Percentiles rank a stretch among this genome's conserved stretches.
phyloP scores from a whole-genome alignment of 2,797 vertebrate species.

The Calcarius lapponicus region DNA sequence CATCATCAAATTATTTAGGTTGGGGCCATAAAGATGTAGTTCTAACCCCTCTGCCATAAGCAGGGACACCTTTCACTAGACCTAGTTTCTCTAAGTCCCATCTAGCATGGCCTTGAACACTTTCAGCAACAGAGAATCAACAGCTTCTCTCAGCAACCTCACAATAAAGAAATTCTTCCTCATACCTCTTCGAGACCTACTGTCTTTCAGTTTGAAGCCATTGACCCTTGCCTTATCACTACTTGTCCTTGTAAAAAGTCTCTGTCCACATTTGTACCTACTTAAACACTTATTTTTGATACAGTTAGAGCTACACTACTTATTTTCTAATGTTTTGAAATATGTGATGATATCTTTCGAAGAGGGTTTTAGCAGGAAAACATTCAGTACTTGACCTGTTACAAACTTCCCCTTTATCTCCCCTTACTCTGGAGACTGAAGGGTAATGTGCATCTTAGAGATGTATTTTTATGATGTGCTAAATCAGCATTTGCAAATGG shows the following conservation, averaged over 20 bases:
- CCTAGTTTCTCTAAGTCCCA: background rate
- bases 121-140: background rate
- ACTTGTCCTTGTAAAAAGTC: background rate
- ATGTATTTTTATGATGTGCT: background rate
- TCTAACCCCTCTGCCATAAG: background rate
- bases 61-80: background rate
- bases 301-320: background rate
- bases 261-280: background rate
- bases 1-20: background rate
- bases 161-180: background rate
- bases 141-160: background rate
- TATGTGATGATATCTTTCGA: background rate
- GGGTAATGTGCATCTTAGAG: background rate
- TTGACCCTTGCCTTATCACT: background rate
- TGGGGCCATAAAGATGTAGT: background rate
- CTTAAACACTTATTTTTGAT: background rate
- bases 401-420: background rate
- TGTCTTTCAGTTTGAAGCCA: background rate
- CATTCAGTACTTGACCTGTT: background rate
- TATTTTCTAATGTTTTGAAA: background rate
- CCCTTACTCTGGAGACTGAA: background rate
- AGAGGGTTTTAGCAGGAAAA: background rate
- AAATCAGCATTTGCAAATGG: no score
- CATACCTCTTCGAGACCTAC: background rate
- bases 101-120: background rate